A percentile compares a stretch with the other conserved stretches of the same genome.
Conservation (phyloP, 2,888 invertebrate genomes). For the Epicampocera succincta region DNA sequence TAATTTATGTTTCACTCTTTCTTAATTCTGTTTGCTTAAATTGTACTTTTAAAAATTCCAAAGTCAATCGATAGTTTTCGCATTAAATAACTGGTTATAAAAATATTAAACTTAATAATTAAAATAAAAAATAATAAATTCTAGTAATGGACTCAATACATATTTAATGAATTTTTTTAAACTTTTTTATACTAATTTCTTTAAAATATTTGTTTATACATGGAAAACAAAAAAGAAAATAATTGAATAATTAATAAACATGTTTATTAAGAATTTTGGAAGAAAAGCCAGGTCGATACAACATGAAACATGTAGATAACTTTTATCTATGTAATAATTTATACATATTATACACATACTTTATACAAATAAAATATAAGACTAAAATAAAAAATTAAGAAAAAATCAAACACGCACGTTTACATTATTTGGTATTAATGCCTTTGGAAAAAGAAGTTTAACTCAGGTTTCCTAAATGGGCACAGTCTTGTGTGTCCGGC, state of each 20-base stretch:
- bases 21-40: constrained; percentile 26
- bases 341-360: constrained; percentile 70
- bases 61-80: constrained; percentile 28
- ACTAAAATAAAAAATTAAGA: constrained; percentile 59
- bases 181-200: constrained; percentile 62
- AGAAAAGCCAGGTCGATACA: constrained; percentile 67
- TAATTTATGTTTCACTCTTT: constrained; percentile 48
- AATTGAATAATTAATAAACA: constrained; percentile 68
- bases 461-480: no score
- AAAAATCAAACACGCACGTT: no score
- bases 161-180: constrained; percentile 39
- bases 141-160: constrained; percentile 15
- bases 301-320: constrained; percentile 65
- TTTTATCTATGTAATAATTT: constrained; percentile 70
- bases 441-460: neutral
- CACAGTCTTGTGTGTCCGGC: no score
- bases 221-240: constrained; percentile 53
- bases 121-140: constrained; percentile 6
- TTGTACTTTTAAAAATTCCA: constrained; percentile 29
- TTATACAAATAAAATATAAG: constrained; percentile 67
- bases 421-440: neutral
- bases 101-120: constrained; percentile 6
- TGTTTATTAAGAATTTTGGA: constrained; percentile 52
- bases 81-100: constrained; percentile 11
- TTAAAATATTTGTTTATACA: constrained; percentile 44